Percentiles rank a stretch among this genome's conserved stretches.
Evolutionary conservation across 2,888 invertebrate genomes (phyloP).

Genomic region (Exephanes ischioxanthus): DNA sequence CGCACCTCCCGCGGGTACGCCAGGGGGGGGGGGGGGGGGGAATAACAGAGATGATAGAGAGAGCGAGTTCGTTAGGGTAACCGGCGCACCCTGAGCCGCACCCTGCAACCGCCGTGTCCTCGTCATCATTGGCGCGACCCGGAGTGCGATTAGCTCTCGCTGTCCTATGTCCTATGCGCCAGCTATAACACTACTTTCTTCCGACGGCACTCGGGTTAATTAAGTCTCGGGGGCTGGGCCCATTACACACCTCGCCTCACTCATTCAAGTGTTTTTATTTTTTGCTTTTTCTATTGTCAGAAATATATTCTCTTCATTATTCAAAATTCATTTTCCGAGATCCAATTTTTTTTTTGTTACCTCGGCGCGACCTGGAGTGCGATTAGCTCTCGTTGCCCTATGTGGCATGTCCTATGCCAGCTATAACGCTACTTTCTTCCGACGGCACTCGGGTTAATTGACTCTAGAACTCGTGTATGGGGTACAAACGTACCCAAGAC

Average conservation of each 20-base stretch:
- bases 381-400: slow-evolving; percentile 61
- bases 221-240: slow-evolving; percentile 43
- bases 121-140: slow-evolving; percentile 70
- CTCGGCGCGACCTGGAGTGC: slow-evolving; percentile 62
- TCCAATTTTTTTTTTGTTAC: too few relatives aligned
- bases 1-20: slow-evolving; percentile 39
- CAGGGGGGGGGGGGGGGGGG: not conserved
- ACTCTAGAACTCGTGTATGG: too few relatives aligned
- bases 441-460: slow-evolving; percentile 74
- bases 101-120: slow-evolving; percentile 73
- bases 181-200: slow-evolving; percentile 40
- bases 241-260: slow-evolving; percentile 18
- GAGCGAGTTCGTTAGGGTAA: slow-evolving; percentile 76
- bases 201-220: slow-evolving; percentile 74
- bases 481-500: too few relatives aligned
- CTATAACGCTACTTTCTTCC: slow-evolving; percentile 41
- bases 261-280: slow-evolving; percentile 47
- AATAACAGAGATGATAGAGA: slow-evolving; percentile 20
- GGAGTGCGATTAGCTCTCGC: slow-evolving; percentile 63
- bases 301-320: slow-evolving; percentile 11
- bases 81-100: slow-evolving; percentile 80
- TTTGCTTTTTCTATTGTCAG: slow-evolving; percentile 45
- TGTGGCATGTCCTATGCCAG: slow-evolving; percentile 24
- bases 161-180: slow-evolving; percentile 47
- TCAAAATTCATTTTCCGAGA: not conserved